Evolutionary conservation across 2,113 vertebrate species (phyloP).

Genomic region (Epinephelus cyanopodus): DNA sequence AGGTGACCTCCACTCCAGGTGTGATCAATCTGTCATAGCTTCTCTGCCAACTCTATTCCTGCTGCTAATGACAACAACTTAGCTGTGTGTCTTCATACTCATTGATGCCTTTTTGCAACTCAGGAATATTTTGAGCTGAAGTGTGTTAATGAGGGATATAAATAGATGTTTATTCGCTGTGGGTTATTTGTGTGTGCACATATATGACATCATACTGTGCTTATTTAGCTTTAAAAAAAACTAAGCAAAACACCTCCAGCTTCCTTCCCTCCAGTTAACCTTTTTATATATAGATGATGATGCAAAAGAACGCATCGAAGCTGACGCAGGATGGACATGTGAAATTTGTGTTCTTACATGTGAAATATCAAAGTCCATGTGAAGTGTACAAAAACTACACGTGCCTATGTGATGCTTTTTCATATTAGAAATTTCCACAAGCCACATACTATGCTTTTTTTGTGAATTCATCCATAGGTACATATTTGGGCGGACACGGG

Average conservation of each 20-base stretch:
- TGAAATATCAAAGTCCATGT: too few species aligned
- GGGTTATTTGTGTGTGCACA: not conserved
- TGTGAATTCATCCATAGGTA: not conserved
- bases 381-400: too few species aligned
- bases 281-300: too few species aligned
- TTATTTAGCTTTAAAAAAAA: not conserved
- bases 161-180: not conserved
- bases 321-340: too few species aligned
- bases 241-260: not conserved
- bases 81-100: not conserved
- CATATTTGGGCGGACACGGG: too few species aligned
- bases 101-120: not conserved
- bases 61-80: slow-evolving; percentile 38
- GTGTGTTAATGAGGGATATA: slow-evolving; percentile 11
- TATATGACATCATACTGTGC: not conserved
- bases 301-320: too few species aligned
- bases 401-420: too few species aligned
- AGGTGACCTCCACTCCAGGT: slow-evolving; percentile 76
- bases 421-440: too few species aligned
- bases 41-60: slow-evolving; percentile 22
- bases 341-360: too few species aligned
- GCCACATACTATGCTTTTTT: not conserved
- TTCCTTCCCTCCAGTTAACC: not conserved
- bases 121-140: slow-evolving; percentile 8
- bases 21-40: slow-evolving; percentile 58